phyloP scores from a whole-genome alignment of 2,113 vertebrate species.

The Menura novaehollandiae region DNA sequence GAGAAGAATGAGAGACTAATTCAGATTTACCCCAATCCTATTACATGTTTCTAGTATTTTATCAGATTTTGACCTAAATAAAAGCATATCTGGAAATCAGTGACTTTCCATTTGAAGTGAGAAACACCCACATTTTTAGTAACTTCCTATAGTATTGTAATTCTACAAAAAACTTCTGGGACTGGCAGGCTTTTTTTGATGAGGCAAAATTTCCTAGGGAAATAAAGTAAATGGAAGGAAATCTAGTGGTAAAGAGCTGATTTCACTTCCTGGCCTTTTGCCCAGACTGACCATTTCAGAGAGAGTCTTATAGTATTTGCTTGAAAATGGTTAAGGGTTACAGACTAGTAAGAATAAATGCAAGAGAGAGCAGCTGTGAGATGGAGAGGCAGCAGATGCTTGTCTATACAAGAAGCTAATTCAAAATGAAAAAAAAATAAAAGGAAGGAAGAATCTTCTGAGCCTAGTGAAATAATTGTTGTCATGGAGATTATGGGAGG shows the following conservation, averaged over 20 bases:
- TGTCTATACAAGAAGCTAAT: conserved; percentile 32
- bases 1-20: not conserved
- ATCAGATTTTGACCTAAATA: not conserved
- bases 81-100: not conserved
- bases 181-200: not conserved
- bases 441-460: conserved; percentile 48
- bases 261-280: conserved; percentile 60
- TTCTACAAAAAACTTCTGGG: not conserved
- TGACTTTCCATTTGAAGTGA: not conserved
- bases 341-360: conserved; percentile 16
- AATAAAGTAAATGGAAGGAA: conserved; percentile 64
- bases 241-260: conserved; percentile 19
- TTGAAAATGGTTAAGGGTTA: not conserved
- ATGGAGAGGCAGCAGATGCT: conserved; percentile 45
- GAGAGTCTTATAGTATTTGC: not conserved
- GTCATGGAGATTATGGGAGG: not conserved
- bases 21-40: not conserved
- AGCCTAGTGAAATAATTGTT: conserved; percentile 38
- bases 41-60: not conserved
- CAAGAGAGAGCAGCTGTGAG: conserved; percentile 46
- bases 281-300: conserved; percentile 32
- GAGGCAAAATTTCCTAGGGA: conserved; percentile 55
- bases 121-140: not conserved
- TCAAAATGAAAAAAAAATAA: conserved; percentile 35
- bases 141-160: not conserved